Evolutionary conservation across 2,888 invertebrate genomes (phyloP).

Genomic region (Liposcelis brunnea): DNA sequence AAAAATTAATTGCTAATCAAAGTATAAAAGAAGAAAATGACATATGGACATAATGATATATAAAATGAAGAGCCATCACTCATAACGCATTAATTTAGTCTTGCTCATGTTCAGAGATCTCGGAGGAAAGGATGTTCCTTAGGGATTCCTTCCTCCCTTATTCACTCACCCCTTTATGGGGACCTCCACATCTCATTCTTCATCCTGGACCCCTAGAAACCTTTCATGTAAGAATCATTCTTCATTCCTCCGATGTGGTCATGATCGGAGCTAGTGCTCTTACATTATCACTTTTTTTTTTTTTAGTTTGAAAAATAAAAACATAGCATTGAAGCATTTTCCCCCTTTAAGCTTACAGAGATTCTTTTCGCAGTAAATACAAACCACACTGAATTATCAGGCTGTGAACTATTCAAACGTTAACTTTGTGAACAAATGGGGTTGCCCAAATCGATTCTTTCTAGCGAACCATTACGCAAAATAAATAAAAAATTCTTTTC

Average conservation of each 20-base stretch:
- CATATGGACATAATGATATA: constrained; percentile 9
- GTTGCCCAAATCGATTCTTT: no score
- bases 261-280: no score
- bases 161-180: not conserved
- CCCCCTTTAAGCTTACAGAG: not conserved
- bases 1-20: constrained; percentile 1
- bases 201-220: constrained; percentile 3
- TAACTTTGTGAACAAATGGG: no score
- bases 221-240: constrained; percentile 7
- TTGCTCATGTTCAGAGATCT: constrained; percentile 1
- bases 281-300: no score
- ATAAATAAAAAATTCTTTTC: constrained; percentile 2
- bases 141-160: constrained; percentile 4
- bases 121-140: not conserved
- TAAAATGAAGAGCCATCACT: constrained; percentile 9
- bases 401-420: no score
- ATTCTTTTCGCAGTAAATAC: constrained; percentile 1
- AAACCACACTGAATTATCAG: not conserved
- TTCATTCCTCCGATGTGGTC: constrained; percentile 1
- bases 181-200: constrained; percentile 2
- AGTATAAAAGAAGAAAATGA: constrained; percentile 2
- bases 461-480: not conserved
- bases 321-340: not conserved
- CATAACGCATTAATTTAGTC: constrained; percentile 5
- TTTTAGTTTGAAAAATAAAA: not conserved